Base-by-base conservation (phyloP, 1,140 invertebrate species). In the Drosophila bocki region DNA sequence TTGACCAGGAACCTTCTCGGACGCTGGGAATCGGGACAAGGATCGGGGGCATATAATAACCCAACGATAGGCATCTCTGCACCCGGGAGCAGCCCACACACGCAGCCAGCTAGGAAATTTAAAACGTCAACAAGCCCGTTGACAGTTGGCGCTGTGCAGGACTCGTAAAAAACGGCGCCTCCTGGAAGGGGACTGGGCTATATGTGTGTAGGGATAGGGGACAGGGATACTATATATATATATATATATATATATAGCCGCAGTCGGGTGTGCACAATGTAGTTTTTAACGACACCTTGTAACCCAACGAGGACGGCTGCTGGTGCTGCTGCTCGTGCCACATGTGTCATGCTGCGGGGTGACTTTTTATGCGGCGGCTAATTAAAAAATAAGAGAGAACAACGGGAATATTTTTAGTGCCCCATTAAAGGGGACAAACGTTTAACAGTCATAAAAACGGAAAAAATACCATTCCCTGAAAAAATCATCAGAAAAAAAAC, bases 71-170 rank as follows among this genome's bases (percentile, higher is more conserved):
- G 60, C 71, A 54, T 62, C 51, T 56, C 13, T 51, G 17, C 37
- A 44, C 50, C 67, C 48, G 22, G 13, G 48, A 42, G 60, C 54
- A 42, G 42, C 48, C 50, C 60, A 42, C 71, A 71, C 76, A 59
- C 61, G 75, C 75, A 61, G 68, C 41, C 35, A 32, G 51, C 51
- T 53, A 71, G 50, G 51, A 76, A 76, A 76, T 76, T 59, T 68
- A 79, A 80, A 77, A 62, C 72, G 62, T 77, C 77, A 80, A 77
- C 77, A 53, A 64, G 65, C 71, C 50, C 71, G 84, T 80, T 78
- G 80, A 83, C 83, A 87, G 83, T 86, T 86, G 83, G 56, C 83
- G 59, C 83, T 64, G 44, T 78, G 82, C 83, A 87, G 83, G 79
- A 88, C 71, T 83, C 75, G 61, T 76, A 82, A 82, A 76, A 65